phyloP scores from a whole-genome alignment of 2,888 invertebrate species.

The Yponomeuta evonymella region DNA sequence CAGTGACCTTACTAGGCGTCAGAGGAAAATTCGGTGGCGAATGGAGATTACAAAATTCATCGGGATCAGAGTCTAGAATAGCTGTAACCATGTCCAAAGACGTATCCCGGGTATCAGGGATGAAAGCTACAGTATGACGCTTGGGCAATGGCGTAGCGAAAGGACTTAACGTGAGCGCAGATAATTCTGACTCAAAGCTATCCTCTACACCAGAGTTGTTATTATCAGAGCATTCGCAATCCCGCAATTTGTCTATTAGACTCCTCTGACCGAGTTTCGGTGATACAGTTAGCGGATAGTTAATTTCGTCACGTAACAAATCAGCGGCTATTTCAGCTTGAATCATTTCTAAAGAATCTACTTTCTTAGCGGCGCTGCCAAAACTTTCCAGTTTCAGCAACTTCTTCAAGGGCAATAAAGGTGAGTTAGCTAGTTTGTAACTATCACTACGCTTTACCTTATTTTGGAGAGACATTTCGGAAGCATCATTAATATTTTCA shows the following conservation, averaged over 20 bases:
- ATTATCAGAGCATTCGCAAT: slow-evolving; percentile 44
- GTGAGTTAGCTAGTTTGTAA: slow-evolving; percentile 87
- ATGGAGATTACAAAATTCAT: slow-evolving; percentile 57
- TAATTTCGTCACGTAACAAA: slow-evolving; percentile 80
- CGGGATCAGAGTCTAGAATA: slow-evolving; percentile 67
- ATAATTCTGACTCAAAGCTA: slow-evolving; percentile 58
- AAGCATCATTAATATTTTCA: slow-evolving; percentile 29
- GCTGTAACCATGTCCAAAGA: slow-evolving; percentile 64
- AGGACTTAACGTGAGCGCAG: slow-evolving; percentile 63
- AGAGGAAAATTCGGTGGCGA: slow-evolving; percentile 67
- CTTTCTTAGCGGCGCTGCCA: slow-evolving; percentile 59
- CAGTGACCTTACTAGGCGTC: slow-evolving; percentile 77
- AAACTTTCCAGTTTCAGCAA: slow-evolving; percentile 71
- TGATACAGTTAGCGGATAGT: slow-evolving; percentile 81
- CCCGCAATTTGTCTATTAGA: slow-evolving; percentile 45
- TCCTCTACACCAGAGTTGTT: slow-evolving; percentile 37
- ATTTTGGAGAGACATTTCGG: slow-evolving; percentile 45
- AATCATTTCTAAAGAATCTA: slow-evolving; percentile 72
- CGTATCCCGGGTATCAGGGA: slow-evolving; percentile 56
- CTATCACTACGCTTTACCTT: slow-evolving; percentile 89
- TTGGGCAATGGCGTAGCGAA: slow-evolving; percentile 60
- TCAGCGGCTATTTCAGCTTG: slow-evolving; percentile 78
- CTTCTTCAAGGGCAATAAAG: slow-evolving; percentile 80
- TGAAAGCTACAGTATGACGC: slow-evolving; percentile 55
- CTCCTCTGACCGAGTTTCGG: slow-evolving; percentile 66